Evolutionary conservation across 2,888 invertebrate genomes (phyloP).

Genomic region (Diabrotica balteata): DNA sequence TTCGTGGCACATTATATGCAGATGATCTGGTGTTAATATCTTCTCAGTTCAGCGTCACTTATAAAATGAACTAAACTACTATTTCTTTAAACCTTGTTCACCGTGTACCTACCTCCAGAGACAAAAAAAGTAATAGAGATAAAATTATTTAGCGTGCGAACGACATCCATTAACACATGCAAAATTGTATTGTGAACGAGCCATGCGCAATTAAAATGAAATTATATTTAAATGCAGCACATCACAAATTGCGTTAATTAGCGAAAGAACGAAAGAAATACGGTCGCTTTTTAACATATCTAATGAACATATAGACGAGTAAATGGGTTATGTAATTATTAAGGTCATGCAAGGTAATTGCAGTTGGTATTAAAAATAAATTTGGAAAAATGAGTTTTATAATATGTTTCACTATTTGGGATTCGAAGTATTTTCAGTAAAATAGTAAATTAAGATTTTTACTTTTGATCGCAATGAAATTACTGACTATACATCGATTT

Average conservation of each 20-base stretch:
- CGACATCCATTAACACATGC: conserved; percentile 9
- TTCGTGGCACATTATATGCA: no score
- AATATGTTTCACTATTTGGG: no score
- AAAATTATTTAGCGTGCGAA: conserved; percentile 5
- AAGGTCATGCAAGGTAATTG: conserved; percentile 13
- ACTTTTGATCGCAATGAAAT: no score
- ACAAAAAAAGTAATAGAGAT: neutral
- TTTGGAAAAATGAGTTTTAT: no score
- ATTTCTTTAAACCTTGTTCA: neutral
- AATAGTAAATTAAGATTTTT: no score
- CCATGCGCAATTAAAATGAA: conserved; percentile 14
- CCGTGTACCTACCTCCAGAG: neutral
- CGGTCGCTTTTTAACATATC: conserved; percentile 3
- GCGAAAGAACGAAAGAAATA: conserved; percentile 2
- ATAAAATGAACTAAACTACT: no score
- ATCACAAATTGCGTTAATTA: conserved; percentile 15
- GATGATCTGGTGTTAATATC: no score
- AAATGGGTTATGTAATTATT: conserved; percentile 10
- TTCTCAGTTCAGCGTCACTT: no score
- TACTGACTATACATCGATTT: no score
- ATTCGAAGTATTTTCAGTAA: no score
- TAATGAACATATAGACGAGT: conserved; percentile 1
- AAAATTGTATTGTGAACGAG: conserved; percentile 3
- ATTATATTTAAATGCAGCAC: conserved; percentile 1
- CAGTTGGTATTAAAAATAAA: no score